Base-by-base conservation (phyloP, 2,888 invertebrate genomes). In the Boloria selene region DNA sequence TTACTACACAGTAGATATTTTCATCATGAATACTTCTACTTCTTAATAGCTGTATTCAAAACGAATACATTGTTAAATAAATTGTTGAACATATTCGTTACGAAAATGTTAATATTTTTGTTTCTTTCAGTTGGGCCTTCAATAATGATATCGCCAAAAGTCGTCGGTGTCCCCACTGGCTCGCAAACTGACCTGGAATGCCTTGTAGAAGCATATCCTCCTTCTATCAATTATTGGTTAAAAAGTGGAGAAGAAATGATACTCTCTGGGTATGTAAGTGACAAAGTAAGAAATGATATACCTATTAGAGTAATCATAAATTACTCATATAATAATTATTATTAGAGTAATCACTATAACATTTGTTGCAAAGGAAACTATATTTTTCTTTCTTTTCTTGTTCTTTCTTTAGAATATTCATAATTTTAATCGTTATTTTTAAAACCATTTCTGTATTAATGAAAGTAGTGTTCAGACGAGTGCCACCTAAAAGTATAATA, bases 191-290 rank as follows among this genome's bases (percentile, higher is more conserved):
- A 90, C 56, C 83, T 95, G 64, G 93, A 94, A 75, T 95, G 95
- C 79, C 88, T 93, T 71, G 94, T 95, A 22, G 95, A 95, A 75
- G 95, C 95, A 4, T 95, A 92, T 75, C 95, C 95, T 4, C 93
- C 93, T 74, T 93, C 95, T 58, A 94, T 95, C 78, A 95, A 94
- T 83, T 94, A 95, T 78, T 95, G 95, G 95, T 90, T 94, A 53
- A 93, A 94, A 76, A 93, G 93, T 72, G 90, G 93, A 2, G 93
- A 93, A 62, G 93, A 94, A 82, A 94, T 95, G 88, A 93, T 95
- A 70, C 89, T 94, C 68, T 92, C 93, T 67, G 94, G 94, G 94
- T 95, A 86, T 83, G 82, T 67, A 59, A 54, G 42, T 65, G 67
- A 53, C 45, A 38, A 54, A 47, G 53, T 42, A 31, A 16, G 16